Evolutionary conservation across 2,888 invertebrate genomes (phyloP).

Genomic region (Spisula solida): DNA sequence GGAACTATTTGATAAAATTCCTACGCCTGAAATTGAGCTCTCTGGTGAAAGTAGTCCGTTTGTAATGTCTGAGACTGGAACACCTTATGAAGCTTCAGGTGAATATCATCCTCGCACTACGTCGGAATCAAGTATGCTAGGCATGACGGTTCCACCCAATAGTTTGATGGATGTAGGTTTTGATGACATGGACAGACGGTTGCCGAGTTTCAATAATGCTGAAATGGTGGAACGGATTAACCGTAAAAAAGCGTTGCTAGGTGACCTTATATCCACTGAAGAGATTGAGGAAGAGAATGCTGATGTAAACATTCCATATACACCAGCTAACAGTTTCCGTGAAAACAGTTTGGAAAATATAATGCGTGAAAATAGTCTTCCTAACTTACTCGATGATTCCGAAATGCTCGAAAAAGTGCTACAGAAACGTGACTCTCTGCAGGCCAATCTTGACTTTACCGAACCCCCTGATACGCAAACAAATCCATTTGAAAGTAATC

Average conservation of each 20-base stretch:
- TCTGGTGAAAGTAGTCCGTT: constrained; percentile 65
- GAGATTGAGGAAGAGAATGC: constrained; percentile 20
- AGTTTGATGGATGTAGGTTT: constrained; percentile 79
- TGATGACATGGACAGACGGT: constrained; percentile 62
- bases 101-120: constrained; percentile 34
- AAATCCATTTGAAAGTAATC: neutral
- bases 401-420: constrained; percentile 87
- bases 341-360: constrained; percentile 56
- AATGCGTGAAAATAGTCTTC: constrained; percentile 76
- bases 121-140: constrained; percentile 64
- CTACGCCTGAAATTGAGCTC: constrained; percentile 65
- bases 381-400: constrained; percentile 85
- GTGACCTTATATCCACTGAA: constrained; percentile 15
- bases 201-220: constrained; percentile 88
- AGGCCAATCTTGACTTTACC: constrained; percentile 14
- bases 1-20: constrained; percentile 72
- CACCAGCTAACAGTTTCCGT: constrained; percentile 80
- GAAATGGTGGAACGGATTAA: constrained; percentile 88
- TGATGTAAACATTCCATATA: constrained; percentile 72
- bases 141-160: constrained; percentile 85
- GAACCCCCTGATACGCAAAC: neutral
- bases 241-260: constrained; percentile 86
- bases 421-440: constrained; percentile 76
- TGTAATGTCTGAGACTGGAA: constrained; percentile 50
- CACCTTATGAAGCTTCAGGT: constrained; percentile 44